Evolutionary conservation across 2,113 vertebrate species (phyloP), one percentile per base, ranked within the genome.

Genomic region (Mormyrus iriodes): DNA sequence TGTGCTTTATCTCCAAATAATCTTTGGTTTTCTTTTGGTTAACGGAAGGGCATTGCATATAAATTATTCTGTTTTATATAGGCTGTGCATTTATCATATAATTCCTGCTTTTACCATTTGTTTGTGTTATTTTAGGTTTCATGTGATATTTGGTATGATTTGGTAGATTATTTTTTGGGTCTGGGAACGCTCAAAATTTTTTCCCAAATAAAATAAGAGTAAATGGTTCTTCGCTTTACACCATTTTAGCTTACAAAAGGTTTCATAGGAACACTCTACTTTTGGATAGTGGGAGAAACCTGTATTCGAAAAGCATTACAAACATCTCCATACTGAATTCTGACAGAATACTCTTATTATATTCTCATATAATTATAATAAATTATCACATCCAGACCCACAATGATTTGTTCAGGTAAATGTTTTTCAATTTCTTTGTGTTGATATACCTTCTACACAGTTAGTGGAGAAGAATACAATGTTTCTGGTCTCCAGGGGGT

Each of bases 401-500:
- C n/a, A 31, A 65, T 65, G 3, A 12, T 39, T 76, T 76, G 39
- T 76, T 76, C 15, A 39, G 31, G 17, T 76, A 19, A 39, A 76
- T 76, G 35, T 76, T 4, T 44, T 88, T n/a, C 24, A 44, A 39
- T 69, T 39, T 52, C 10, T 52, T 3, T 58, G 35, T 82, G 7
- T 42, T 19, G 21, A 83, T 48, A 73, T 94, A 99, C 98, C 98
- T 97, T 99, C 98, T 82, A 99, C 96, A 3, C 98, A 99, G 95
- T 99, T 99, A 93, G 98, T 99, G 17, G 98, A 98, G 94, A 99
- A 99, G 95, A 99, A 99, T 65, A 91, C 95, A 90, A 99, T 98
- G 90, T 99, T 99, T 24, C 97, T 97, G 0, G 98, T 99, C 91
- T 99, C 98, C 93, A 99, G 93, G 0, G 98, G 98, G 93, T 99